These are phyloP conservation scores for Sinocyclocheilus grahami DNA, from an alignment of 2,113 vertebrate genomes.

Conservation along the genomic window DNA sequence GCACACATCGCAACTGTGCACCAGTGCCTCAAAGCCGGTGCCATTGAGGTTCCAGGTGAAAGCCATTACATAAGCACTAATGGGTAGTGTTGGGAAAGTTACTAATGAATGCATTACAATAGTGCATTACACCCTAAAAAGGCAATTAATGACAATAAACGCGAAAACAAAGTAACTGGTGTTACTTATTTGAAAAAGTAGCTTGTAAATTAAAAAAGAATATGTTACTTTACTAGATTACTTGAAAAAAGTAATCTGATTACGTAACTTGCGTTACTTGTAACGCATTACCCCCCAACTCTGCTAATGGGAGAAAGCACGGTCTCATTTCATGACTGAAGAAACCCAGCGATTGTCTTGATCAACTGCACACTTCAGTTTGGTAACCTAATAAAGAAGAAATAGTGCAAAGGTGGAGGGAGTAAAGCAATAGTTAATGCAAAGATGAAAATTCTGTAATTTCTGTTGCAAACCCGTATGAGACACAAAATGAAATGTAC, in stretches of 20 bases:
- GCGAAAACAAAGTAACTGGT: too few relatives aligned
- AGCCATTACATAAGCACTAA: slow-evolving; percentile 55
- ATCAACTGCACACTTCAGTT: slow-evolving; percentile 33
- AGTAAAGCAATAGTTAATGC: background rate
- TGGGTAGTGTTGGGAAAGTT: background rate
- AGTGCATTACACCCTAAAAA: too few relatives aligned
- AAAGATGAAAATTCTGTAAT: background rate
- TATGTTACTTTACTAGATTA: background rate
- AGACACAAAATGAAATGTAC: background rate
- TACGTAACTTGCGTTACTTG: too few relatives aligned
- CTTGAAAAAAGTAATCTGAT: background rate
- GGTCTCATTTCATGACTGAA: slow-evolving; percentile 29
- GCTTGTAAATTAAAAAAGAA: background rate
- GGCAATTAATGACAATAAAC: background rate
- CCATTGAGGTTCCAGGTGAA: slow-evolving; percentile 65
- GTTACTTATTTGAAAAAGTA: too few relatives aligned
- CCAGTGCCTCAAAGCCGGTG: slow-evolving; percentile 54
- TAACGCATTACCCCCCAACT: too few relatives aligned
- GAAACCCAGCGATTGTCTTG: slow-evolving; percentile 28
- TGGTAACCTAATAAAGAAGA: background rate
- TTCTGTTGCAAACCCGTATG: too few relatives aligned
- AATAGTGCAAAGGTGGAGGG: background rate
- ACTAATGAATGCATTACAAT: background rate
- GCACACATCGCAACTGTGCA: slow-evolving; percentile 45
- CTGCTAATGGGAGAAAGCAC: background rate